Evolutionary conservation across 1,140 invertebrate species (phyloP).

Genomic region (Achroia grisella): DNA sequence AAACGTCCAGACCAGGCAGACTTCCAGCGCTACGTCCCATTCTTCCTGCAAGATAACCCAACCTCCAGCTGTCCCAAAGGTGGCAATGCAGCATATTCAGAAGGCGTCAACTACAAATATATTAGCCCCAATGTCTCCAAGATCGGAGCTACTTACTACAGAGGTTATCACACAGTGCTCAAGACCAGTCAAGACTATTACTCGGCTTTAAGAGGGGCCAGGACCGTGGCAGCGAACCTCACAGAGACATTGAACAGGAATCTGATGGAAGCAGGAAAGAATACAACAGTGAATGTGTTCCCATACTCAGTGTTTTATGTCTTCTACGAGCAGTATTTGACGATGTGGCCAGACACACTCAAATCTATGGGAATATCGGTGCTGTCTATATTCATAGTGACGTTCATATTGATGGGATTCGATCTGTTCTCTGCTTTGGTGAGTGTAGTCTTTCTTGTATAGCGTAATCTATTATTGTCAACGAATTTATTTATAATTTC

Average conservation of each 20-base stretch:
- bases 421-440: conserved; percentile 88
- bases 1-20: conserved; percentile 76
- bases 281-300: conserved; percentile 86
- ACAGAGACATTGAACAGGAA: conserved; percentile 82
- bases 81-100: conserved; percentile 87
- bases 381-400: conserved; percentile 94
- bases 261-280: conserved; percentile 63
- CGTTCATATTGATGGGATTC: conserved; percentile 94
- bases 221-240: conserved; percentile 87
- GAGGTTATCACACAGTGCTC: conserved; percentile 94
- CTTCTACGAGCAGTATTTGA: conserved; percentile 99
- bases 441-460: conserved; percentile 19
- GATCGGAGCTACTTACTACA: conserved; percentile 89
- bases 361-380: conserved; percentile 92
- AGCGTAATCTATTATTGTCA: background rate
- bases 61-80: conserved; percentile 87
- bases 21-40: conserved; percentile 89
- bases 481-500: background rate
- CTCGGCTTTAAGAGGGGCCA: conserved; percentile 86
- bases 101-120: conserved; percentile 77
- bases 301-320: conserved; percentile 99
- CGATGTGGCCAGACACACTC: conserved; percentile 94
- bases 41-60: conserved; percentile 95
- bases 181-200: conserved; percentile 96
- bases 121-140: conserved; percentile 51